Base-by-base conservation (phyloP, 1,140 invertebrate genomes). In the Battus philenor region DNA sequence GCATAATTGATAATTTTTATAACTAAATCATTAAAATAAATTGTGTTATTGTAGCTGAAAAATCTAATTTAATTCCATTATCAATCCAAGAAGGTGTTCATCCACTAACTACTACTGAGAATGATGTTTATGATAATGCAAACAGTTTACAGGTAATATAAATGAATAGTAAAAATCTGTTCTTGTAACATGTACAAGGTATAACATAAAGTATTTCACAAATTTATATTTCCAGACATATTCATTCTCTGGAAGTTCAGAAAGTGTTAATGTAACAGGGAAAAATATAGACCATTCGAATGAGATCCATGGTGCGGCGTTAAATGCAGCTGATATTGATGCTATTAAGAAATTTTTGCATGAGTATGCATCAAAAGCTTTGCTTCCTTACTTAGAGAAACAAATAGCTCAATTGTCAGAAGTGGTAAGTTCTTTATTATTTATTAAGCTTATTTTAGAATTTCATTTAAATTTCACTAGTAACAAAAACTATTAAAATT, bases 351-450 rank as follows among this genome's bases (percentile, higher is more conserved):
- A 90, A 36, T 93, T 98, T 68, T 90, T 98, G 16, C 91, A 94
- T 58, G 96, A 98, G 51, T 98, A 97, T 87, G 90, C 92, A 59
- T 88, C 91, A n/a, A 91, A 93, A 68, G 93, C 94, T 13, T 81
- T 99, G 16, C 87, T 98, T 44, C 97, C 97, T 16, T 95, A 96
- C 81, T 91, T 96, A 29, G 97, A 99, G 74, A 91, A 92, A 66
- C 92, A 95, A 77, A 94, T 98, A 59, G 89, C 88, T 52, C 86
- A 91, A 39, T 80, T 98, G 10, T 93, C 92, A 81, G 97, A 98
- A 72, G 90, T 94, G 51, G 93, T 94, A 79, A 83, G 79, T 81
- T 36, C n/a, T 27, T 4, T 22, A 22, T 22, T 3, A 4, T 22
- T 22, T 4, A 3, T 22, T n/a, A n/a, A n/a, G n/a, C n/a, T n/a